Evolutionary conservation across 2,888 invertebrate genomes (phyloP).

Genomic region (Patella ulyssiponensis): DNA sequence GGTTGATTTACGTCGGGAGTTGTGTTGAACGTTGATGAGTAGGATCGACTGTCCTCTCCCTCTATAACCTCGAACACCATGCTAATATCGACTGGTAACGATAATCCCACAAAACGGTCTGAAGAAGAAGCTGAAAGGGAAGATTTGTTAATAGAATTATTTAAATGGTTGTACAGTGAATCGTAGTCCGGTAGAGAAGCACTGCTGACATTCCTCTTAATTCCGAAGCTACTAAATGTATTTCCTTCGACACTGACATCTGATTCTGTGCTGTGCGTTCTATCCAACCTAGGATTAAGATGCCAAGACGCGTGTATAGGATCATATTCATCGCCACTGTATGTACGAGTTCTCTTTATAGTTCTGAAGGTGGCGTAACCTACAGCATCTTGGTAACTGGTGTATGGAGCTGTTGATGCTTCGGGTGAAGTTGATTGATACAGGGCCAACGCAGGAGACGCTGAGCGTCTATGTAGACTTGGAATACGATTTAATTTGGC

Average conservation of each 20-base stretch:
- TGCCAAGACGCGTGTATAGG: not conserved
- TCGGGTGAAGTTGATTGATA: conserved; percentile 30
- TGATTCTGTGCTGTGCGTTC: conserved; percentile 51
- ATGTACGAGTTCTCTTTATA: conserved; percentile 66
- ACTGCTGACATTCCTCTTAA: conserved; percentile 46
- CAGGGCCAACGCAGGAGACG: conserved; percentile 46
- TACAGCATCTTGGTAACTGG: conserved; percentile 68
- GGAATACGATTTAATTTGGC: conserved; percentile 67
- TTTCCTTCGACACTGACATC: conserved; percentile 39
- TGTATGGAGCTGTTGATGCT: conserved; percentile 45
- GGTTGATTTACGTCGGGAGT: not conserved
- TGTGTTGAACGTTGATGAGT: not conserved
- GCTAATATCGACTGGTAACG: conserved; percentile 80
- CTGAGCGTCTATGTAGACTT: conserved; percentile 52
- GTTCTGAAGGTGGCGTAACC: conserved; percentile 71
- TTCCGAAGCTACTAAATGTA: not conserved
- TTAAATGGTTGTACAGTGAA: conserved; percentile 35
- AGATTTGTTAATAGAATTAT: conserved; percentile 46
- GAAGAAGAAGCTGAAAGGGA: conserved; percentile 54
- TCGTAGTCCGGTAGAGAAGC: conserved; percentile 54
- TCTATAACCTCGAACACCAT: conserved; percentile 78
- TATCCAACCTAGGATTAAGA: conserved; percentile 39
- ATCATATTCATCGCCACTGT: conserved; percentile 58
- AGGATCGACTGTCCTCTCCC: conserved; percentile 18
- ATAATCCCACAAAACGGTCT: conserved; percentile 78